These are phyloP conservation scores for Chloroclysta siterata DNA, from an alignment of 2,888 invertebrate species.

Conservation along the genomic window DNA sequence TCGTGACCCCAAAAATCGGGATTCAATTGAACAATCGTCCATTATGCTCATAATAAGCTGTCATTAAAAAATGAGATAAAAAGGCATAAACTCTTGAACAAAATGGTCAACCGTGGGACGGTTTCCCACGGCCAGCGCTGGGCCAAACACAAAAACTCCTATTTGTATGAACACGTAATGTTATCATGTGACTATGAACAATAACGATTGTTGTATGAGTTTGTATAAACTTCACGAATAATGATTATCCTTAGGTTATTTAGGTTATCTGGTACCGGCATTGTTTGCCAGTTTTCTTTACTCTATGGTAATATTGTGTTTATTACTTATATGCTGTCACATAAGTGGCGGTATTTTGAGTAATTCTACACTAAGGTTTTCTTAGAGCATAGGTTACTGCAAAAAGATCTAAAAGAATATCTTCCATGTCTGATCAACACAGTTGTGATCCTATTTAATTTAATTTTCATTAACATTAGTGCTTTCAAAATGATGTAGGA, in stretches of 20 bases:
- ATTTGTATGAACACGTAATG: slow-evolving; percentile 44
- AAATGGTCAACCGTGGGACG: slow-evolving; percentile 69
- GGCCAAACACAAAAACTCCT: slow-evolving; percentile 53
- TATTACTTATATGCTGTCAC: slow-evolving; percentile 15
- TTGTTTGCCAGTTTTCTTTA: slow-evolving; percentile 33
- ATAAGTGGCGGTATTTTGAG: neutral
- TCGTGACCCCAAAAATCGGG: slow-evolving; percentile 52
- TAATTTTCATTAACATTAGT: no score
- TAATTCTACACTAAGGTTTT: no score
- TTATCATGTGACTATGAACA: slow-evolving; percentile 43
- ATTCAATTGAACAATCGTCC: slow-evolving; percentile 78
- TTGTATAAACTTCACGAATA: slow-evolving; percentile 41
- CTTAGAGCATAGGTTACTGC: neutral
- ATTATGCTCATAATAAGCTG: slow-evolving; percentile 77
- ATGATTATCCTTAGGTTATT: slow-evolving; percentile 40
- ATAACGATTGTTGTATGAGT: slow-evolving; percentile 45
- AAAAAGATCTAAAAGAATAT: neutral
- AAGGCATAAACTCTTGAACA: slow-evolving; percentile 56
- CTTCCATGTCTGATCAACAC: no score
- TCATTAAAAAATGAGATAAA: slow-evolving; percentile 73
- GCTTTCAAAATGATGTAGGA: no score
- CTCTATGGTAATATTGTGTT: slow-evolving; percentile 19
- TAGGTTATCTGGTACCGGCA: slow-evolving; percentile 40
- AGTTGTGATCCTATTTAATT: no score
- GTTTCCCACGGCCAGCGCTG: slow-evolving; percentile 63